phyloP scores from a whole-genome alignment of 2,797 vertebrate species.

The Mustela erminea region DNA sequence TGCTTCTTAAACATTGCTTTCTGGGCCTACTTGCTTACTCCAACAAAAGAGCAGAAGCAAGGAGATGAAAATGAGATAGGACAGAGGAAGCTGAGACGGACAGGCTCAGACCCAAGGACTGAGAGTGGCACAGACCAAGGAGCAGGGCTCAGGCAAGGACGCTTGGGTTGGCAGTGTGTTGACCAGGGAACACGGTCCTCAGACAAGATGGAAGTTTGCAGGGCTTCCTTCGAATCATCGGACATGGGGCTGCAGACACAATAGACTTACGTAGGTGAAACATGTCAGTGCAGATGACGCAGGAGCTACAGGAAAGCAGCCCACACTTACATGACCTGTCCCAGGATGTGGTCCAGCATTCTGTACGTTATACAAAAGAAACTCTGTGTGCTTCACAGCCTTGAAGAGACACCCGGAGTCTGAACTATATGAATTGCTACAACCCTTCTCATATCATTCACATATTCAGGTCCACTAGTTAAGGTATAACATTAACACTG shows the following conservation, averaged over 20 bases:
- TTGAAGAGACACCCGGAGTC: neutral
- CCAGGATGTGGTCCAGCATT: neutral
- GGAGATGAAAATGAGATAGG: conserved; percentile 42
- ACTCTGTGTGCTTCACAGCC: neutral
- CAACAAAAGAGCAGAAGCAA: conserved; percentile 64
- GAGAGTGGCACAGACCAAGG: neutral
- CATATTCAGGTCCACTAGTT: neutral
- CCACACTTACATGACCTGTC: rapidly evolving
- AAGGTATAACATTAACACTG: neutral
- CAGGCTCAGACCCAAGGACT: neutral
- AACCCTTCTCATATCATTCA: neutral
- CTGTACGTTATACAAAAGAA: neutral
- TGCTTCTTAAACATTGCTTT: conserved; percentile 70
- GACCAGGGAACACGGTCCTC: neutral
- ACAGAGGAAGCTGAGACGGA: neutral
- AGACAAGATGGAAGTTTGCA: neutral
- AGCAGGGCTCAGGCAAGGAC: neutral
- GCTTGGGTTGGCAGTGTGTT: neutral
- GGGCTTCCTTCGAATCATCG: neutral
- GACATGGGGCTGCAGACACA: neutral
- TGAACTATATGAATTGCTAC: neutral
- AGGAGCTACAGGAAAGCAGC: neutral
- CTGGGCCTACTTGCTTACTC: conserved; percentile 67
- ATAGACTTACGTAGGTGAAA: neutral
- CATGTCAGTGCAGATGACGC: no score